These are phyloP conservation scores for Papilio xuthus DNA, from an alignment of 1,140 invertebrate genomes.

Conservation along the genomic window DNA sequence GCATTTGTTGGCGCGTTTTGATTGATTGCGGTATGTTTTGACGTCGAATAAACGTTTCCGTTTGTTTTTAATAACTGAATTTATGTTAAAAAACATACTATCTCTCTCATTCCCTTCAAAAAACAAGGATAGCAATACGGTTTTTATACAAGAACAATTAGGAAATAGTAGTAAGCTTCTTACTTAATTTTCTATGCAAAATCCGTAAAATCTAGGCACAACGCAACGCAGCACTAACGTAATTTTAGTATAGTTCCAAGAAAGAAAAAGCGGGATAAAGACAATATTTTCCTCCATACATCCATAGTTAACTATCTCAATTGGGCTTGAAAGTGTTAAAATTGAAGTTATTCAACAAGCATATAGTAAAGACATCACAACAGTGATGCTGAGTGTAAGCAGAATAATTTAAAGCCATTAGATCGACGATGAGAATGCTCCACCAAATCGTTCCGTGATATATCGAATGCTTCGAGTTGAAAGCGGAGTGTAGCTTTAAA, in stretches of 20 bases:
- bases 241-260: too few relatives aligned
- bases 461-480: conserved; percentile 11
- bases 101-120: too few relatives aligned
- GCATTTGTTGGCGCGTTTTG: background rate
- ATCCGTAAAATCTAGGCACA: too few relatives aligned
- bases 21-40: conserved; percentile 17
- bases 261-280: background rate
- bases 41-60: background rate
- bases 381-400: background rate
- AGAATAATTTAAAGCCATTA: conserved; percentile 2
- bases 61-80: background rate
- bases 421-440: background rate
- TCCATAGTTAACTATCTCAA: background rate
- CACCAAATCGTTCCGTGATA: conserved; percentile 15
- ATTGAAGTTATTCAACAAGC: too few relatives aligned
- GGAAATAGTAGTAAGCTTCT: too few relatives aligned
- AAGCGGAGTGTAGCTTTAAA: conserved; percentile 19
- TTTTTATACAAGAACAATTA: too few relatives aligned
- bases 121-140: too few relatives aligned
- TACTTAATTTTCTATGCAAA: too few relatives aligned
- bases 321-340: background rate
- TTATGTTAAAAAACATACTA: too few relatives aligned
- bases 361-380: background rate
- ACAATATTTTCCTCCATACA: background rate
- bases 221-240: too few relatives aligned